These are phyloP conservation scores for Sparidentex hasta DNA, from an alignment of 2,797 vertebrate genomes.

Conservation along the genomic window DNA sequence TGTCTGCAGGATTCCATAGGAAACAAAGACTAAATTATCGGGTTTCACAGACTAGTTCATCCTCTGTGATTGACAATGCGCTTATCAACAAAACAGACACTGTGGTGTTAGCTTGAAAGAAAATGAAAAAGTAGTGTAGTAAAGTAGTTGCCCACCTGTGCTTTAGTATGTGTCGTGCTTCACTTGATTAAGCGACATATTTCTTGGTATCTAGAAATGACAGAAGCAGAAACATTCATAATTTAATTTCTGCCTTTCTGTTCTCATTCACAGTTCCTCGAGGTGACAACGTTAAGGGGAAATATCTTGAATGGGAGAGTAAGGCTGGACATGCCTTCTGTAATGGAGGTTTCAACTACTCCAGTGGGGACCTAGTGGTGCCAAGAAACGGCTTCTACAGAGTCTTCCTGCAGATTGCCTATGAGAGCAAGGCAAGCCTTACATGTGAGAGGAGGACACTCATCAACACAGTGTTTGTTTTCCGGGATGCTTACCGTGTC, in stretches of 20 bases:
- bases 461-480: accelerated
- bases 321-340: accelerated
- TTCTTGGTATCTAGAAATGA: background rate
- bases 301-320: constrained; percentile 61
- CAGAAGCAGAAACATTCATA: background rate
- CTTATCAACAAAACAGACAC: background rate
- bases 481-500: accelerated
- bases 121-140: background rate
- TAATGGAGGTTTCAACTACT: constrained; percentile 61
- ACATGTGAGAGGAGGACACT: accelerated
- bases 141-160: background rate
- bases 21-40: background rate
- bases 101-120: background rate
- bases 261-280: background rate
- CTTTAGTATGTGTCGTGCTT: background rate
- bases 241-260: background rate
- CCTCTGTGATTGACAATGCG: background rate
- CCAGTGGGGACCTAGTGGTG: constrained; percentile 53
- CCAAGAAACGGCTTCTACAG: constrained; percentile 59
- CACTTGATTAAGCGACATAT: background rate
- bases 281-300: accelerated
- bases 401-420: constrained; percentile 76
- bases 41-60: background rate
- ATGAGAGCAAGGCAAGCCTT: accelerated
- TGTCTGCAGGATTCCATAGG: background rate